These are phyloP conservation scores for Emydura subglobosa DNA, from an alignment of 2,113 vertebrate genomes.

Conservation along the genomic window DNA sequence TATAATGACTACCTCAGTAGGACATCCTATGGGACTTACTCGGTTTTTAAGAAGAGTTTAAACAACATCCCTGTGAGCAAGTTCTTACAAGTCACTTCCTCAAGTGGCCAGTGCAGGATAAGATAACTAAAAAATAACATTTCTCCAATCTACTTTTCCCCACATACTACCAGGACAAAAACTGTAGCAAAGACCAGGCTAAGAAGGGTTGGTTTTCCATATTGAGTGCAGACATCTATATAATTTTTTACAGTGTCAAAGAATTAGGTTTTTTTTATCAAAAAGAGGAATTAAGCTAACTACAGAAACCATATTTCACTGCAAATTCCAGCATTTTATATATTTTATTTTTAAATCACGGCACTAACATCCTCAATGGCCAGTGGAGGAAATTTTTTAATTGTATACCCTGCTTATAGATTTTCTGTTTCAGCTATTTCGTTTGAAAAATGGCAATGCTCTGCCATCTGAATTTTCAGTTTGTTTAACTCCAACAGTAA, in stretches of 20 bases:
- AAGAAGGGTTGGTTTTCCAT: neutral
- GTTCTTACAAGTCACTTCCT: accelerated
- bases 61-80: constrained; percentile 7
- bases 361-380: constrained; percentile 58
- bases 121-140: neutral
- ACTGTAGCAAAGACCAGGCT: neutral
- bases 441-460: constrained; percentile 62
- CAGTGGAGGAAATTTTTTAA: constrained; percentile 40
- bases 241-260: neutral
- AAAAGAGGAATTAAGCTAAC: constrained; percentile 46
- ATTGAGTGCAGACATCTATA: neutral
- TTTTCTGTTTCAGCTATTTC: constrained; percentile 60
- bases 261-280: neutral
- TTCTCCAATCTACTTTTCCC: neutral
- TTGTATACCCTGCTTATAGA: constrained; percentile 56
- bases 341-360: constrained; percentile 65
- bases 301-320: constrained; percentile 21
- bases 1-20: constrained; percentile 68
- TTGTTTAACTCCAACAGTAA: constrained; percentile 57
- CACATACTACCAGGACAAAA: neutral
- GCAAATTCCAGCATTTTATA: constrained; percentile 39
- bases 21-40: constrained; percentile 58
- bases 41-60: constrained; percentile 1
- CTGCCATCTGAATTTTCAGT: constrained; percentile 49
- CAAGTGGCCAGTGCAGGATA: neutral